These are phyloP conservation scores for Myiothlypis chrysogaster DNA, from an alignment of 2,797 vertebrate genomes.

Conservation along the genomic window DNA sequence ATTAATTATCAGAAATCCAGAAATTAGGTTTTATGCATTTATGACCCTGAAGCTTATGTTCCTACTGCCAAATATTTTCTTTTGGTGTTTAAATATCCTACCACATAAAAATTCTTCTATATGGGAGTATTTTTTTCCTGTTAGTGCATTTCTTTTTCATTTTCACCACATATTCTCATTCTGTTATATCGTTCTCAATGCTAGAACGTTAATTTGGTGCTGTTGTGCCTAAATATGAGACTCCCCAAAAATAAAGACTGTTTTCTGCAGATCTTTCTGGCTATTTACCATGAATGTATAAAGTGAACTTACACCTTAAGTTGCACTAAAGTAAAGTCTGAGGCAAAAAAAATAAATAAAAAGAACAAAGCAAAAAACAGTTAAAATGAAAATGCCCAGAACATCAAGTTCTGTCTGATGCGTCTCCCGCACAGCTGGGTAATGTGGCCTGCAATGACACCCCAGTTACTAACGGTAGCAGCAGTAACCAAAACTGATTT, in stretches of 20 bases:
- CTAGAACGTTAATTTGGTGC: not conserved
- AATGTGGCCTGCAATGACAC: not conserved
- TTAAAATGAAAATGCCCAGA: not conserved
- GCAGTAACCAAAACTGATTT: not conserved
- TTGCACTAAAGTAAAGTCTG: not conserved
- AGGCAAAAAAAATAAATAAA: not conserved
- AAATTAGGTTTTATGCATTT: not conserved
- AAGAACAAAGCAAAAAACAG: not conserved
- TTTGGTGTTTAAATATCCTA: not conserved
- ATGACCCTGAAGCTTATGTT: not conserved
- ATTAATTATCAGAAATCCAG: not conserved
- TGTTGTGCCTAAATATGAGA: not conserved
- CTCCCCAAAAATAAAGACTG: not conserved
- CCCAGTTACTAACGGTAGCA: not conserved
- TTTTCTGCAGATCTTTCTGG: not conserved
- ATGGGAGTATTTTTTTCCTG: not conserved
- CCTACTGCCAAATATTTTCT: not conserved
- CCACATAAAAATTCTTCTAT: not conserved
- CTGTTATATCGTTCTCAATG: not conserved
- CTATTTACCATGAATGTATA: not conserved
- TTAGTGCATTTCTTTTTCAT: not conserved
- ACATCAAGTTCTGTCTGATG: not conserved
- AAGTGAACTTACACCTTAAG: not conserved
- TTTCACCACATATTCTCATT: not conserved
- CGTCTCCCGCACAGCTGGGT: not conserved